A percentile compares a stretch with the other conserved stretches of the same genome.
Evolutionary conservation across 2,888 invertebrate genomes (phyloP).

Genomic region (Drosophila robusta): DNA sequence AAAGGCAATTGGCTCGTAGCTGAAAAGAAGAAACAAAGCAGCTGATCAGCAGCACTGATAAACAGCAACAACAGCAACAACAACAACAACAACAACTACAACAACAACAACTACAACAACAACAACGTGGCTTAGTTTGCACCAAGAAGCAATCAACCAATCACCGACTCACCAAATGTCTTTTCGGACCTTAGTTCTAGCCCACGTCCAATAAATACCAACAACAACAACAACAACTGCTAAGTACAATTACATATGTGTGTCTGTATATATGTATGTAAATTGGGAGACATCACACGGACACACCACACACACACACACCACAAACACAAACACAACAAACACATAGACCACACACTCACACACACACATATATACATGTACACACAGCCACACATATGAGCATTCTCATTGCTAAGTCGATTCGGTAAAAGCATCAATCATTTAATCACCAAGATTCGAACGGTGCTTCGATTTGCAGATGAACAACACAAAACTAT

Average conservation of each 20-base stretch:
- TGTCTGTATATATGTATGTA: constrained; percentile 26
- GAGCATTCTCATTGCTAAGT: constrained; percentile 78
- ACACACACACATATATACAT: constrained; percentile 15
- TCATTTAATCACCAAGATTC: constrained; percentile 56
- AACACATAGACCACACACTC: no score
- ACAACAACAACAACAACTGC: not conserved
- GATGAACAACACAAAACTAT: constrained; percentile 24
- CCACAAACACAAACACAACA: constrained; percentile 16
- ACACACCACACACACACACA: constrained; percentile 15
- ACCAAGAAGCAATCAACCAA: constrained; percentile 27
- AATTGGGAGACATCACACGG: constrained; percentile 29
- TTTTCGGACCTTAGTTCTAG: constrained; percentile 25
- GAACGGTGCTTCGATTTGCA: constrained; percentile 54
- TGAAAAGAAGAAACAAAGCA: not conserved
- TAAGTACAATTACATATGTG: constrained; percentile 10
- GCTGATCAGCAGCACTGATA: constrained; percentile 12
- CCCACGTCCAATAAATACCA: constrained; percentile 6
- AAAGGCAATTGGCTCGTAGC: constrained; percentile 1
- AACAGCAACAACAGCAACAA: constrained; percentile 3
- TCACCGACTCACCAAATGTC: constrained; percentile 26
- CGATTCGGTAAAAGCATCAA: constrained; percentile 60
- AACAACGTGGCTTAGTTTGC: constrained; percentile 29
- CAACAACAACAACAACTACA: not conserved
- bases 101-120: constrained; percentile 10
- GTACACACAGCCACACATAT: constrained; percentile 52